Evolutionary conservation across 2,888 invertebrate species (phyloP).

Genomic region (Eupithecia dodoneata): DNA sequence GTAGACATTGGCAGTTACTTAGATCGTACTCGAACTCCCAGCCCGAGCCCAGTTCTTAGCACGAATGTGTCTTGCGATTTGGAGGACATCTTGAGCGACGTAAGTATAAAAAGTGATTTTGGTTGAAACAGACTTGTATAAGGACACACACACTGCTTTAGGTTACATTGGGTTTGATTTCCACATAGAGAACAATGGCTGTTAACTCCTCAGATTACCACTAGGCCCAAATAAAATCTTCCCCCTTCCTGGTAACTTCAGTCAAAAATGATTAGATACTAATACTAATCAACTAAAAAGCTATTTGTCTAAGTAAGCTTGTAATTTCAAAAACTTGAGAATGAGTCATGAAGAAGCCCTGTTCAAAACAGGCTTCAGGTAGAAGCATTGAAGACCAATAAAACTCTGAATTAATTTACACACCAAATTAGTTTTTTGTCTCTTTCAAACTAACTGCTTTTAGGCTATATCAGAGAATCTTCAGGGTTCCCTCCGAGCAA

Average conservation of each 20-base stretch:
- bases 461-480: slow-evolving; percentile 77
- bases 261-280: not conserved
- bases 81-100: slow-evolving; percentile 82
- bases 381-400: not conserved
- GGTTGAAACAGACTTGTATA: slow-evolving; percentile 18
- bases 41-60: slow-evolving; percentile 72
- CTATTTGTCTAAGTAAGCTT: not conserved
- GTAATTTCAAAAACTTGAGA: not conserved
- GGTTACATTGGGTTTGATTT: not conserved
- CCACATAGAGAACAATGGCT: not conserved
- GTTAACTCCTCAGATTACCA: not conserved
- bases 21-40: slow-evolving; percentile 68
- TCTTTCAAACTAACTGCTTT: slow-evolving; percentile 40
- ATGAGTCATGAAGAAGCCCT: not conserved
- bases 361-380: not conserved
- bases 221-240: not conserved
- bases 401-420: not conserved
- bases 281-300: not conserved
- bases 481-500: slow-evolving; percentile 69
- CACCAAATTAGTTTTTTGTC: not conserved
- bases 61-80: slow-evolving; percentile 76
- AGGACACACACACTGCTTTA: not conserved
- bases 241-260: not conserved
- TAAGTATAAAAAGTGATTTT: slow-evolving; percentile 60
- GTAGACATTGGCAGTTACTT: slow-evolving; percentile 70